A percentile compares a stretch with the other conserved stretches of the same genome.
Evolutionary conservation across 2,113 vertebrate species (phyloP).

Genomic region (Cyanistes caeruleus): DNA sequence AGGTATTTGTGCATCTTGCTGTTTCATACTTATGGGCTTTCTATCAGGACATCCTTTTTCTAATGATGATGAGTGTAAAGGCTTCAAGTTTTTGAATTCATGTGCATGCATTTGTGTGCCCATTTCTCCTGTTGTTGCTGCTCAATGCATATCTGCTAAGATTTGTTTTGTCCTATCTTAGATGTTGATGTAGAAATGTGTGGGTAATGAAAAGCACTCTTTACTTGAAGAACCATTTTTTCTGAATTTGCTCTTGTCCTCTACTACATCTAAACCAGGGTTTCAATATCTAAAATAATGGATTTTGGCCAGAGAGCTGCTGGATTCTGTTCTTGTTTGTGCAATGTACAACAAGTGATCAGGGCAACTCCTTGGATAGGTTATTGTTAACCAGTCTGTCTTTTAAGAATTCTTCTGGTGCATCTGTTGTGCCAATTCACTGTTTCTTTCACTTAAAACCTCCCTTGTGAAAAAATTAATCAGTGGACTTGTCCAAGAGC

Average conservation of each 20-base stretch:
- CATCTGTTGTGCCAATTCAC: background rate
- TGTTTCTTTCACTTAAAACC: background rate
- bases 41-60: background rate
- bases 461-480: background rate
- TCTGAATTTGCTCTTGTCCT: background rate
- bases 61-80: background rate
- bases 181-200: background rate
- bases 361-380: background rate
- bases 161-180: background rate
- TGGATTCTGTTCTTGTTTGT: background rate
- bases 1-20: background rate
- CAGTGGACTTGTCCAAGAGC: background rate
- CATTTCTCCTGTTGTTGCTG: background rate
- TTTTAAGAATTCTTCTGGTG: background rate
- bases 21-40: background rate
- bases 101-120: background rate
- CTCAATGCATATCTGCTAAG: background rate
- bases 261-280: background rate
- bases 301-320: background rate
- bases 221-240: background rate
- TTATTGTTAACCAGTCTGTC: background rate
- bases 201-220: background rate
- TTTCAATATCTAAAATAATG: background rate
- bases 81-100: background rate
- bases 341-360: background rate